phyloP scores from a whole-genome alignment of 2,797 vertebrate genomes.

The Thalassophryne amazonica region DNA sequence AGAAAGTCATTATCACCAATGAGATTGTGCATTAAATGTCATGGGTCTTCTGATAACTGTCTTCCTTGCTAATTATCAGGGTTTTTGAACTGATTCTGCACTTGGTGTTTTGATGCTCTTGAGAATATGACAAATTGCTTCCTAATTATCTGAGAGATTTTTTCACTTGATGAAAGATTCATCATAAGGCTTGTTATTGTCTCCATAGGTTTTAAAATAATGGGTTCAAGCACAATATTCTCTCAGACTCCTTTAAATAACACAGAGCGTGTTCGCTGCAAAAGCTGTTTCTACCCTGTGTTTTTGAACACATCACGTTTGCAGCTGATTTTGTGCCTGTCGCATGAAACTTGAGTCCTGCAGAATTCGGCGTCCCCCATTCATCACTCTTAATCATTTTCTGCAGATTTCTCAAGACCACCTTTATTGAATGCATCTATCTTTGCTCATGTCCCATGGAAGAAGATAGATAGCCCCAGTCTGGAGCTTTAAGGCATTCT shows the following conservation, averaged over 20 bases:
- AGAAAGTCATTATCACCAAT: too few species aligned
- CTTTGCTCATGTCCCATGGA: conserved; percentile 63
- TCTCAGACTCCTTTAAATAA: conserved; percentile 12
- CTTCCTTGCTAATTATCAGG: conserved; percentile 6
- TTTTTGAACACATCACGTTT: conserved; percentile 29
- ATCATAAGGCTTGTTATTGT: conserved; percentile 28
- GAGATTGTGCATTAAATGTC: conserved; percentile 24
- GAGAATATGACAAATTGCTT: conserved; percentile 35
- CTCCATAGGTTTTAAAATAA: conserved; percentile 16
- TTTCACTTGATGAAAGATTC: conserved; percentile 38
- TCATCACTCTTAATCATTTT: conserved; percentile 82
- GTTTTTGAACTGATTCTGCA: conserved; percentile 11
- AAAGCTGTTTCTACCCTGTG: neutral
- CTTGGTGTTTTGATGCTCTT: conserved; percentile 18
- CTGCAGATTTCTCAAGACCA: conserved; percentile 78
- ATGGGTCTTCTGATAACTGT: conserved; percentile 18
- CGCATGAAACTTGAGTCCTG: conserved; percentile 47
- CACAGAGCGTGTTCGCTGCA: conserved; percentile 10
- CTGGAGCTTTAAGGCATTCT: conserved; percentile 73
- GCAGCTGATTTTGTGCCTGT: conserved; percentile 63
- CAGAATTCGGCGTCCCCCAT: conserved; percentile 58
- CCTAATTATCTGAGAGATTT: conserved; percentile 23
- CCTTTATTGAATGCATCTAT: conserved; percentile 79
- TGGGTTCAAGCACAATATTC: conserved; percentile 17
- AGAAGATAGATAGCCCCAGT: conserved; percentile 66